These are phyloP conservation scores for Drosophila tani DNA, from an alignment of 1,140 invertebrate species.

Conservation along the genomic window DNA sequence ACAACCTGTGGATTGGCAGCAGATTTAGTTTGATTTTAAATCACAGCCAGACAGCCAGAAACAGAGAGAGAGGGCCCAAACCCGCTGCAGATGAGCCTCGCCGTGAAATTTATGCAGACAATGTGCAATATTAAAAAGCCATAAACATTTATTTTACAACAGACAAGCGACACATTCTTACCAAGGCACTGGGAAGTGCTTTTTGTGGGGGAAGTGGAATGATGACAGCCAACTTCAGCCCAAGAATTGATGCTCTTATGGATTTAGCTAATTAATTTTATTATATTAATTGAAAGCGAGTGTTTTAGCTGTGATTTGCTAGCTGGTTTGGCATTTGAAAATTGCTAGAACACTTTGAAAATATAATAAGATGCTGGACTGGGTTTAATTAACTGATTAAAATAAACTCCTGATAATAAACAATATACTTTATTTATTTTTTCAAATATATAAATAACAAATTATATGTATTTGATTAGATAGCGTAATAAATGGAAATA, in stretches of 20 bases:
- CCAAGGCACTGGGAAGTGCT: slow-evolving; percentile 2
- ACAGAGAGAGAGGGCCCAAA: slow-evolving; percentile 32
- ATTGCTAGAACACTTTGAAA: not conserved
- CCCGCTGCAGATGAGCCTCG: slow-evolving; percentile 55
- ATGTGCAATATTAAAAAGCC: slow-evolving; percentile 83
- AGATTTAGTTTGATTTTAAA: slow-evolving; percentile 82
- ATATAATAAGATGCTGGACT: not conserved
- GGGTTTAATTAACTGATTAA: not conserved
- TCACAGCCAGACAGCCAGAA: slow-evolving; percentile 31
- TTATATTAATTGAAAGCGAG: slow-evolving; percentile 15
- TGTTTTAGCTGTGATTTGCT: slow-evolving; percentile 44
- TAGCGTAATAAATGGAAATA: not conserved
- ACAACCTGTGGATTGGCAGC: slow-evolving; percentile 75
- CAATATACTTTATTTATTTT: no score
- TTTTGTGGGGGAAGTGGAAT: not conserved
- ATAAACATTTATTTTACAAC: slow-evolving; percentile 83
- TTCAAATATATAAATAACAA: not conserved
- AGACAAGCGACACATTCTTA: slow-evolving; percentile 67
- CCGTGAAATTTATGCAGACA: slow-evolving; percentile 81
- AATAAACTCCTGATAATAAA: not conserved
- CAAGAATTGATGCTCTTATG: not conserved
- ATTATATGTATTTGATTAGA: not conserved
- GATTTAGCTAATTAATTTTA: not conserved
- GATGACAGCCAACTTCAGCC: not conserved
- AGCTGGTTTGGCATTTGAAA: slow-evolving; percentile 28